phyloP scores from a whole-genome alignment of 2,113 vertebrate species.

The Clupea harengus region DNA sequence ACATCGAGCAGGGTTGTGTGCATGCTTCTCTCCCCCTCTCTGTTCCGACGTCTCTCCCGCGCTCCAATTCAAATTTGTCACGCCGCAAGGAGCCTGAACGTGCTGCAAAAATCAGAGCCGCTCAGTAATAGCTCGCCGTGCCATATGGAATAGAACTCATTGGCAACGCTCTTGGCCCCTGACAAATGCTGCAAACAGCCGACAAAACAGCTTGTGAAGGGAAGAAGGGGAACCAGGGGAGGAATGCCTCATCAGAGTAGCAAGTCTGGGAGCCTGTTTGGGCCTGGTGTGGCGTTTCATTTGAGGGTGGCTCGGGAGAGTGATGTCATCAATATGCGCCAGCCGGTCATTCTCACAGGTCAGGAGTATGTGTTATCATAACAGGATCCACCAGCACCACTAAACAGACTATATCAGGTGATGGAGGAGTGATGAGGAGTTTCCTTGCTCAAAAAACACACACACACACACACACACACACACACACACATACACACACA shows the following conservation, averaged over 20 bases:
- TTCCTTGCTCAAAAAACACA: neutral
- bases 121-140: neutral
- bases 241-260: neutral
- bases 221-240: conserved; percentile 9
- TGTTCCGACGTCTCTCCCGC: neutral
- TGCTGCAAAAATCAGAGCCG: conserved; percentile 23
- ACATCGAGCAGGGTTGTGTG: conserved; percentile 9
- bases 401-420: neutral
- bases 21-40: neutral
- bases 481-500: neutral
- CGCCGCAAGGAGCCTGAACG: conserved; percentile 28
- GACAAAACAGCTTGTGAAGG: conserved; percentile 30
- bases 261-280: neutral
- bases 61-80: conserved; percentile 42
- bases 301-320: neutral
- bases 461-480: neutral
- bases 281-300: neutral
- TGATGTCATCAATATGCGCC: neutral
- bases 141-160: conserved; percentile 38
- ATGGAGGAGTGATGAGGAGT: neutral
- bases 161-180: conserved; percentile 35
- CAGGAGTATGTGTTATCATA: no score
- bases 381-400: neutral
- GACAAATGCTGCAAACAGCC: conserved; percentile 32
- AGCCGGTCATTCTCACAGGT: neutral